Evolutionary conservation across 2,113 vertebrate genomes (phyloP), one percentile per base, ranked within the genome.

Genomic region (Corydoras sp.): DNA sequence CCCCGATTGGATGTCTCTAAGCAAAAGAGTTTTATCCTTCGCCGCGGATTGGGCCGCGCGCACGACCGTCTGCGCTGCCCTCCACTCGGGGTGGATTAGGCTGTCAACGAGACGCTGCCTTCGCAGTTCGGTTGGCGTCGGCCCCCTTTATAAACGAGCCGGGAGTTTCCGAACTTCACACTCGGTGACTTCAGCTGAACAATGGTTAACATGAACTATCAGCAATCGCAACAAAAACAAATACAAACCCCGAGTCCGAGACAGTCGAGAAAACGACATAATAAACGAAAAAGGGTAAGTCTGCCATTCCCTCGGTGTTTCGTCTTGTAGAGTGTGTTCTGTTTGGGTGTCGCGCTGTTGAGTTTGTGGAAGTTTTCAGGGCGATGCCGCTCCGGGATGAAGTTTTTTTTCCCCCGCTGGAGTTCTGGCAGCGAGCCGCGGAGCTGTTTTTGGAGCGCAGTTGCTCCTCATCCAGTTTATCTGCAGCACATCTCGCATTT

Each of bases 171-270:
- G 83, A 83, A 84, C 87, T 83, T 85, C 88, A 90, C 88, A 91
- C 87, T 91, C 88, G 87, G 89, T 79, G 81, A 80, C 87, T 84
- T 83, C 89, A 87, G 83, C 88, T 89, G 88, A 90, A 91, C 90
- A 91, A 91, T 91, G 90, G 88, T 90, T 91, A 91, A 90, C 90
- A 91, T 91, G 90, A 89, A 84, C 89, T 79, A 89, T 89, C 87
- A 87, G 72, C 86, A 87, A 88, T 83, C 84, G 84, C 84, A 82
- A 90, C 87, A 87, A 84, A 89, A 91, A 87, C 85, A 90, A 82
- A 84, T 84, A 86, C 85, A 90, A 82, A 87, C 84, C 77, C 79
- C 80, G 72, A 89, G 77, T 77, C 88, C 81, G 50, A 85, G 89
- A 88, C 88, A 90, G 86, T 87, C 86, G 77, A 89, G 86, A 88